Evolutionary conservation across 2,113 vertebrate species (phyloP).

Genomic region (Ginglymostoma cirratum): DNA sequence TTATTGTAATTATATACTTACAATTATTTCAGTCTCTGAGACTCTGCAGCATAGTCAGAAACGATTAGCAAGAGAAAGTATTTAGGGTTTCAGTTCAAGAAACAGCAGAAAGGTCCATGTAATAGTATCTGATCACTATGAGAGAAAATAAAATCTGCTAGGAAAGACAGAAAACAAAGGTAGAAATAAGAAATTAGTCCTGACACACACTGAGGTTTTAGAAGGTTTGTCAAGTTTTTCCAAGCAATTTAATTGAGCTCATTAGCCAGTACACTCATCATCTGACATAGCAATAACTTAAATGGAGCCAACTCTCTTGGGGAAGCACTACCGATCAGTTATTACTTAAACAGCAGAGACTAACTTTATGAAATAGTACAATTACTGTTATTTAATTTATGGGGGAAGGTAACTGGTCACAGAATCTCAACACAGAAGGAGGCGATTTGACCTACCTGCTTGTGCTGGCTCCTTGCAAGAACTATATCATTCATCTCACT

Average conservation of each 20-base stretch:
- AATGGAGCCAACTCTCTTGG: not conserved
- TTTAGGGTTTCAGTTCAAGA: conserved; percentile 62
- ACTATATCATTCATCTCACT: not conserved
- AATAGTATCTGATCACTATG: conserved; percentile 56
- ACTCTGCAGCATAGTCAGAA: conserved; percentile 63
- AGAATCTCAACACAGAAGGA: not conserved
- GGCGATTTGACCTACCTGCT: not conserved
- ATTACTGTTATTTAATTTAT: not conserved
- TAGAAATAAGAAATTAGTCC: conserved; percentile 52
- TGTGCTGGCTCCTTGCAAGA: not conserved
- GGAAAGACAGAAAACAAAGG: conserved; percentile 52
- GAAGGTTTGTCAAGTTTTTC: not conserved
- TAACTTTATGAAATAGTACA: not conserved
- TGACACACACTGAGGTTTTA: conserved; percentile 36
- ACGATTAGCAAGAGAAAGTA: conserved; percentile 55
- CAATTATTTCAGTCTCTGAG: conserved; percentile 58
- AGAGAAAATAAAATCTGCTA: conserved; percentile 57
- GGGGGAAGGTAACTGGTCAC: not conserved
- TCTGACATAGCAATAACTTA: not conserved
- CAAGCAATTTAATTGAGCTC: not conserved
- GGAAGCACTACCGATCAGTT: not conserved
- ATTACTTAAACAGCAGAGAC: not conserved
- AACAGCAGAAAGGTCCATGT: conserved; percentile 63
- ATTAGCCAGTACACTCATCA: not conserved
- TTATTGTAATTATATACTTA: conserved; percentile 56